Conservation (phyloP, 1,140 invertebrate species). For the Melanaphis sacchari region DNA sequence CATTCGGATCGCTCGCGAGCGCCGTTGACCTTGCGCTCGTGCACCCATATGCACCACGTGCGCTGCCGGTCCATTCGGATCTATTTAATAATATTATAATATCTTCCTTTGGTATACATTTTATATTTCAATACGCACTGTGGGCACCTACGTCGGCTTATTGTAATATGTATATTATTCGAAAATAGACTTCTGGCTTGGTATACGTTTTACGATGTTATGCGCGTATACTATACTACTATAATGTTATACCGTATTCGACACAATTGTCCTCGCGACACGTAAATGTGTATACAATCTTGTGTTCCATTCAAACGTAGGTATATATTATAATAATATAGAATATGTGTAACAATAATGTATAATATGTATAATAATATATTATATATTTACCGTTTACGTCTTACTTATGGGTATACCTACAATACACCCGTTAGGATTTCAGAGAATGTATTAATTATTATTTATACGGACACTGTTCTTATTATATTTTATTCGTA, state of each 20-base stretch:
- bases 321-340: neutral
- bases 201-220: neutral
- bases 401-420: neutral
- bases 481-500: conserved; percentile 8
- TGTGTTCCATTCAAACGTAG: neutral
- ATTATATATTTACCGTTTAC: neutral
- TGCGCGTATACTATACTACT: neutral
- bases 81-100: neutral
- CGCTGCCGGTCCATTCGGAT: neutral
- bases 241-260: neutral
- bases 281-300: neutral
- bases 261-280: neutral
- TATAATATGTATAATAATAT: neutral
- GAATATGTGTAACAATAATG: neutral
- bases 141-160: neutral
- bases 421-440: neutral
- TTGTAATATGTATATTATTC: neutral
- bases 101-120: neutral
- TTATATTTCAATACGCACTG: neutral
- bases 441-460: neutral
- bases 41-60: neutral
- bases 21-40: neutral
- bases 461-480: neutral
- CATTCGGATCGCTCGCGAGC: conserved; percentile 27
- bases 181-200: neutral